Evolutionary conservation across 2,113 vertebrate genomes (phyloP).

Genomic region (Lampris megalopsis): DNA sequence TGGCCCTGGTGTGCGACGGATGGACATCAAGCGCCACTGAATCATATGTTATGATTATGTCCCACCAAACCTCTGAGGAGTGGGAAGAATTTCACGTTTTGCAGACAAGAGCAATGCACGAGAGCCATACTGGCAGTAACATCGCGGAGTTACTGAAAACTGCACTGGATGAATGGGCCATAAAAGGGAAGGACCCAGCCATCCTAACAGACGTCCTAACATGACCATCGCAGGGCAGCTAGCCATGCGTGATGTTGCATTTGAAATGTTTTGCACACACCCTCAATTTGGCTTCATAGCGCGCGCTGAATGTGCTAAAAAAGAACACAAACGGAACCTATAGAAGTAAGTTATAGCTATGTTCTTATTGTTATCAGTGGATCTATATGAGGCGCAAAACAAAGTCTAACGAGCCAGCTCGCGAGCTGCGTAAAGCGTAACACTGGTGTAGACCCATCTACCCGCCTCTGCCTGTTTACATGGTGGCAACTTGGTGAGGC

Average conservation of each 20-base stretch:
- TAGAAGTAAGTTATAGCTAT: too few relatives aligned
- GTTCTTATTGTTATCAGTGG: too few relatives aligned
- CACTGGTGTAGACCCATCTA: too few relatives aligned
- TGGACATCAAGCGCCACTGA: conserved; percentile 25
- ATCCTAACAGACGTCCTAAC: conserved; percentile 31
- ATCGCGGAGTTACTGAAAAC: not conserved
- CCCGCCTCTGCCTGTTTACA: too few relatives aligned
- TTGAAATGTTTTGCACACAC: conserved; percentile 29
- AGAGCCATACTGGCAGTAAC: conserved; percentile 26
- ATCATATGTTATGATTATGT: conserved; percentile 21
- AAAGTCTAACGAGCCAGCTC: too few relatives aligned
- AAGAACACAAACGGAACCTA: too few relatives aligned
- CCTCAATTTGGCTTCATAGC: conserved; percentile 29
- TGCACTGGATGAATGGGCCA: not conserved
- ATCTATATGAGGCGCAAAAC: too few relatives aligned
- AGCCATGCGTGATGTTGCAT: not conserved
- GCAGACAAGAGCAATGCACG: conserved; percentile 31
- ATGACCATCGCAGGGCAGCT: conserved; percentile 13
- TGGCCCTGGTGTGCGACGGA: conserved; percentile 18
- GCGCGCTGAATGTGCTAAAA: conserved; percentile 6
- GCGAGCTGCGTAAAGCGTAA: too few relatives aligned
- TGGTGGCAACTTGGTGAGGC: too few relatives aligned
- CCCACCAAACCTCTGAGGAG: conserved; percentile 13
- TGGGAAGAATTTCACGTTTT: conserved; percentile 28
- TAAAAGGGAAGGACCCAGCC: conserved; percentile 25